Evolutionary conservation across 2,797 vertebrate species (phyloP), one percentile per base, ranked within the genome.

Genomic region (Peromyscus eremicus): DNA sequence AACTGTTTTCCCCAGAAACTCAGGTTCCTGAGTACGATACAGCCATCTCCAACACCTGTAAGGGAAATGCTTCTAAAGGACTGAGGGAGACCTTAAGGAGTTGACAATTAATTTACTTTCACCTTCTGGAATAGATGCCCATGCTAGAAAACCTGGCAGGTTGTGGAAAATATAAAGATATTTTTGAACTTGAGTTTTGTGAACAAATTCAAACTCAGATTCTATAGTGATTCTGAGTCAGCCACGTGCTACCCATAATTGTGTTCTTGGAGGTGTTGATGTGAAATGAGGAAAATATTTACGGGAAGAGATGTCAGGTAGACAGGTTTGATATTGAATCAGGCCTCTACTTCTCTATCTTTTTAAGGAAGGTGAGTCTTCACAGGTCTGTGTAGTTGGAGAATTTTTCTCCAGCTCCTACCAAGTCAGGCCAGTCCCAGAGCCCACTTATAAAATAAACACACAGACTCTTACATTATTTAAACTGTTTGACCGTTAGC

Each of bases 151-250:
- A 43, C 37, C 49, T 19, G 14, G 43, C 40, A 68, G 5, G 7
- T 46, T 91, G 60, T 49, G 73, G n/a, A 64, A 88, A 84, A 57
- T 8, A 5, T 14, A 86, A 64, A 25, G 6, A 43, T n/a, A 76
- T 81, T 66, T 23, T 70, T 82, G 4, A 19, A 27, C 27, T 86
- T 76, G 21, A 62, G 6, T 60, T 79, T 34, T 52, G 25, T n/a
- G 34, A 80, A 80, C 64, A 66, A 94, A 94, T 86, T 88, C 40
- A 79, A 17, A 83, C 76, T 92, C 83, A 70, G 14, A 80, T 43
- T 49, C 32, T 46, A 0, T 19, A 75, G 2, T 6, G 25, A 3
- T 40, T 16, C 3, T 7, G 57, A 92, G 13, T 80, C 49, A 89
- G 23, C 12, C 29, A 84, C 29, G 1, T 12, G 17, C 14, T 91